Base-by-base conservation (phyloP, 2,888 invertebrate genomes). In the Nomada fucata region DNA sequence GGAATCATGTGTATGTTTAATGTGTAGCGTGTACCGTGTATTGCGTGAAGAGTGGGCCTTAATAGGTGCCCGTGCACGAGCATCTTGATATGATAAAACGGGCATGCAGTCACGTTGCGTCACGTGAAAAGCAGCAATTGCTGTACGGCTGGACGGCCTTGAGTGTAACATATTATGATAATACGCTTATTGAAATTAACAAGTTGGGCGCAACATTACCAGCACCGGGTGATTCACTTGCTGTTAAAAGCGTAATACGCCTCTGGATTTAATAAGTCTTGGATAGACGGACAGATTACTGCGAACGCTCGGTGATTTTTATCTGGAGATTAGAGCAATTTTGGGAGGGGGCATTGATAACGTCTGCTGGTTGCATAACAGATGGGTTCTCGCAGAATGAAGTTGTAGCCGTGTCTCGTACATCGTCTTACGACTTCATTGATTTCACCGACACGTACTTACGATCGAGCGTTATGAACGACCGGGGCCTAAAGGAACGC, bases 11-110 rank as follows among this genome's bases (percentile, higher is more conserved):
- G 57, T 11, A 44, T 83, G 29, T 36, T 36, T 7, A 36, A 36
- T 36, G 36, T 7, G 36, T 36, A 36, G 36, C 36, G 36, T 36
- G 36, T 36, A 36, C 26, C 57, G 57, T 57, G 23, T 57, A 20
- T 57, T 86, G 81, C 82, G 84, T 76, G 84, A 86, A 86, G 57
- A 50, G 61, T 57, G 55, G 55, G 69, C 57, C 70, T 71, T 80
- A 83, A 74, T 76, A 76, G 75, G 64, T 36, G 26, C 20, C 52
- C 52, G 71, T 71, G 53, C n/a, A 59, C 29, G 67, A 59, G 68
- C 84, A 86, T 81, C 74, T 72, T n/a, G 26, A 63, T 63, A 73
- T 47, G 84, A 82, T 86, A 86, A 76, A 80, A 78, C 59, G 64
- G 29, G 11, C 44, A 53, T 76, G 68, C 63, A 69, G 47, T 36